These are phyloP conservation scores for Tachina grossa DNA, from an alignment of 2,888 invertebrate genomes.

Conservation along the genomic window DNA sequence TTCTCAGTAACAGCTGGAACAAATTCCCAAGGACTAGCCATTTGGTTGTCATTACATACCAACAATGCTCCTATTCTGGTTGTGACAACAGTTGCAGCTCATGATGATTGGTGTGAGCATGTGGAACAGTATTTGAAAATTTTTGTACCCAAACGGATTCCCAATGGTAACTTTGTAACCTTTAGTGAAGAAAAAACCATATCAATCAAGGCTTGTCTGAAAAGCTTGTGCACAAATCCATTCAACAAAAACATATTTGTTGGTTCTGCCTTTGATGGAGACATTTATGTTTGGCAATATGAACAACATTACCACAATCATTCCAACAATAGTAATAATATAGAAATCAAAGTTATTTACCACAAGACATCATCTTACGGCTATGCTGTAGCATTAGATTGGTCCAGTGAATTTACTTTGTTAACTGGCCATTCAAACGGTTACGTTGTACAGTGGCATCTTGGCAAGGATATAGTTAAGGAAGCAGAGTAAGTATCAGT, in stretches of 20 bases:
- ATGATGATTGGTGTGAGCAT: constrained; percentile 82
- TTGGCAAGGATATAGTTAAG: constrained; percentile 72
- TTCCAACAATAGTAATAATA: constrained; percentile 39
- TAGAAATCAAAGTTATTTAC: constrained; percentile 77
- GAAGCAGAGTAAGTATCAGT: constrained; percentile 66
- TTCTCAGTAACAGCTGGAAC: constrained; percentile 73
- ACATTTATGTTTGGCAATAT: constrained; percentile 80
- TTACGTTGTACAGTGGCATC: constrained; percentile 78
- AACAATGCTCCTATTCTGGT: constrained; percentile 81
- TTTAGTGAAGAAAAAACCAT: constrained; percentile 78
- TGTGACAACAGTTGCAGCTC: constrained; percentile 77
- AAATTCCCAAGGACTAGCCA: constrained; percentile 78
- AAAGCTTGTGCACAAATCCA: constrained; percentile 78
- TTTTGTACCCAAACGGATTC: constrained; percentile 79
- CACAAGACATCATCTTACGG: constrained; percentile 77
- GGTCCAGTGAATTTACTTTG: constrained; percentile 77
- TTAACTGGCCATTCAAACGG: constrained; percentile 80
- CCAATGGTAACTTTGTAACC: constrained; percentile 76
- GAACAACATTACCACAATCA: constrained; percentile 61
- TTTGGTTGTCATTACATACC: constrained; percentile 81
- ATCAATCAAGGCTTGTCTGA: constrained; percentile 79
- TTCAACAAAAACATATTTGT: constrained; percentile 80
- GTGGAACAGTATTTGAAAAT: constrained; percentile 78
- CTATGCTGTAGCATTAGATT: constrained; percentile 79
- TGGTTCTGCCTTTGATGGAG: constrained; percentile 81